Evolutionary conservation across 2,113 vertebrate genomes (phyloP), one percentile per base, ranked within the genome.

Genomic region (Seriola dumerili): DNA sequence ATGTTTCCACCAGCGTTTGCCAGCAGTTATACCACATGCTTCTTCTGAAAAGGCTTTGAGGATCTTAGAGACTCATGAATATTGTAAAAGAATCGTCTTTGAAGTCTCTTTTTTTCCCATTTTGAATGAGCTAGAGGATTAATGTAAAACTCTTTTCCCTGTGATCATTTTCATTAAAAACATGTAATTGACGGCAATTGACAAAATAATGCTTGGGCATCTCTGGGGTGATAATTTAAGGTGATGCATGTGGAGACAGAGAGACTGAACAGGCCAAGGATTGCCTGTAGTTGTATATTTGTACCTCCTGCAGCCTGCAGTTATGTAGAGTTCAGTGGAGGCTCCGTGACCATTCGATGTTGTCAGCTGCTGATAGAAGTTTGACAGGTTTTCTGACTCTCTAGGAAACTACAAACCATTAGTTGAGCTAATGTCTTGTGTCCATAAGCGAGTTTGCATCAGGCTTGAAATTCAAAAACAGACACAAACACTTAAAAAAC

Each of bases 31-130:
- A 52, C 67, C 80, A 70, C 88, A 89, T 75, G 71, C 67, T 78
- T 84, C 83, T 74, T 84, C 68, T 83, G 81, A 82, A 91, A 87
- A 91, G 83, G 77, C 90, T 91, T 89, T 86, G 87, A 89, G 84
- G 85, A 88, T 91, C 70, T 90, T 84, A 70, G 62, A 78, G 59
- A 75, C 79, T 85, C 83, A 90, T 93, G 78, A 92, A 92, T 92
- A 89, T 92, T 89, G 78, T 73, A 92, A 82, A 66, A 50, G 82
- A 86, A 50, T 52, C 29, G 8, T 77, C 71, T 87, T 92, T 92
- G 88, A 84, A 82, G 85, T 80, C 29, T 78, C 17, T 59, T 78
- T 84, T 75, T 84, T 75, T 76, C 50, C 19, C 32, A 29, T 66
- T 78, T 71, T 66, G 11, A 85, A 77, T 75, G 58, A 83, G 61